phyloP scores from a whole-genome alignment of 1,140 invertebrate species.

The Onthophagus taurus region DNA sequence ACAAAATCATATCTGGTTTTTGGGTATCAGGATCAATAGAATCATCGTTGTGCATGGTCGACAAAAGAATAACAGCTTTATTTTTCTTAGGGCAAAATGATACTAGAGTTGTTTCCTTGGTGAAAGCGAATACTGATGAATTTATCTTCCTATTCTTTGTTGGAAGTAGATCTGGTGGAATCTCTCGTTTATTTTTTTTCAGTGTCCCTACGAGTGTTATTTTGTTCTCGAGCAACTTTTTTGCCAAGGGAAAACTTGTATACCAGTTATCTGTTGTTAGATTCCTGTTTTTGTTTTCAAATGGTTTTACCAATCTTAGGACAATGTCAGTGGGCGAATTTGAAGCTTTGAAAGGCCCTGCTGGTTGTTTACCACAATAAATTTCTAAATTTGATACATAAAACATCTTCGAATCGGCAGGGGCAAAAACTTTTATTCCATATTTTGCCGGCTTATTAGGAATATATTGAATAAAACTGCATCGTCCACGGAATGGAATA shows the following conservation, averaged over 20 bases:
- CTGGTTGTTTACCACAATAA: not conserved
- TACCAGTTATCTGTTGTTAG: slow-evolving; percentile 32
- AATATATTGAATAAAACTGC: slow-evolving; percentile 12
- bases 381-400: slow-evolving; percentile 10
- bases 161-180: slow-evolving; percentile 29
- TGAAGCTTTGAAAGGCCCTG: not conserved
- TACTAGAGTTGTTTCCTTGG: slow-evolving; percentile 22
- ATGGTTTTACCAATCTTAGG: slow-evolving; percentile 21
- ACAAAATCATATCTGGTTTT: slow-evolving; percentile 36
- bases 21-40: slow-evolving; percentile 19
- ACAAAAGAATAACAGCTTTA: slow-evolving; percentile 20
- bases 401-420: not conserved
- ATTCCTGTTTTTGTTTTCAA: slow-evolving; percentile 26
- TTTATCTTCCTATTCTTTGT: slow-evolving; percentile 7
- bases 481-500: slow-evolving; percentile 34
- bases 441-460: slow-evolving; percentile 4
- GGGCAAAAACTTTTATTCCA: not conserved
- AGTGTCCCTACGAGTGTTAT: slow-evolving; percentile 29
- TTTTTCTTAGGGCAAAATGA: slow-evolving; percentile 27
- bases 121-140: slow-evolving; percentile 28
- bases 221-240: slow-evolving; percentile 26
- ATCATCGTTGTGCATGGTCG: slow-evolving; percentile 25
- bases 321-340: slow-evolving; percentile 18
- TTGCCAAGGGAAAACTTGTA: slow-evolving; percentile 22
- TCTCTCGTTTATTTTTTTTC: slow-evolving; percentile 31